Percentiles rank a stretch among this genome's conserved stretches.
These are phyloP conservation scores for Drosophila asahinai DNA, from an alignment of 1,140 invertebrate species.

Conservation along the genomic window DNA sequence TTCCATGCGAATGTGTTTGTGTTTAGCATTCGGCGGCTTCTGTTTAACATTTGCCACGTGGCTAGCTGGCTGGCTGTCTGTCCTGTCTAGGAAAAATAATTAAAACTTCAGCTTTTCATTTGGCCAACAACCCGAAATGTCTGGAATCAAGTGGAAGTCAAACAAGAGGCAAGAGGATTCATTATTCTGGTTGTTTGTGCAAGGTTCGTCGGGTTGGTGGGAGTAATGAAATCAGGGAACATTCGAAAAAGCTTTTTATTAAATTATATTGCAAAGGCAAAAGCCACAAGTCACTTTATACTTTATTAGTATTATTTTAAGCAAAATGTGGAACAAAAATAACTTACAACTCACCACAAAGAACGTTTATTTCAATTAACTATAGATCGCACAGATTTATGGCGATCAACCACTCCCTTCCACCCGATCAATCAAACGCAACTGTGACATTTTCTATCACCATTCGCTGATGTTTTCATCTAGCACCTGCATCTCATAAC, in stretches of 20 bases:
- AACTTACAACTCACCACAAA: neutral
- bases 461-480: neutral
- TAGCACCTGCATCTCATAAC: neutral
- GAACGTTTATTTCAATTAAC: neutral
- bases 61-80: constrained; percentile 4
- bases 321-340: no score
- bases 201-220: neutral
- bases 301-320: neutral
- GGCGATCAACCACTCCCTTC: neutral
- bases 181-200: neutral
- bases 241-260: neutral
- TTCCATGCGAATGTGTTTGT: constrained; percentile 25
- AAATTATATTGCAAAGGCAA: neutral
- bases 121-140: constrained; percentile 17
- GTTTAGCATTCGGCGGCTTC: constrained; percentile 35
- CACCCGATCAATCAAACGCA: neutral
- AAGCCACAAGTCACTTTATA: neutral
- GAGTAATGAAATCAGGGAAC: neutral
- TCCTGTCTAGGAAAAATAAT: constrained; percentile 35
- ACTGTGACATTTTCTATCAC: constrained; percentile 7
- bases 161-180: constrained; percentile 11
- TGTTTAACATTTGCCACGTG: constrained; percentile 54
- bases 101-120: constrained; percentile 35
- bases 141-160: constrained; percentile 12
- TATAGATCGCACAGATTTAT: neutral